Evolutionary conservation across 2,888 invertebrate species (phyloP).

Genomic region (Biston stratarius): DNA sequence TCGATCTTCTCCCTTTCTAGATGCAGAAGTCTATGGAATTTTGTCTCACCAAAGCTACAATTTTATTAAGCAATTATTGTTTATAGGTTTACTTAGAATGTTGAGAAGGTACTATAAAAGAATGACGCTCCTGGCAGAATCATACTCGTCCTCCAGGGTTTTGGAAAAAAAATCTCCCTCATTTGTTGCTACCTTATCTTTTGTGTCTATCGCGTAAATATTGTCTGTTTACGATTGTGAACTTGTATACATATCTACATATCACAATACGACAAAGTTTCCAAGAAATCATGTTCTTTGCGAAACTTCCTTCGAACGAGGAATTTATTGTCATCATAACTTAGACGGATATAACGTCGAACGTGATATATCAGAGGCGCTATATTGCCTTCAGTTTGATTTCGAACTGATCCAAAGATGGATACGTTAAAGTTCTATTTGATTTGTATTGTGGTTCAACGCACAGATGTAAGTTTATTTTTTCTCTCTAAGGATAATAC

Average conservation of each 20-base stretch:
- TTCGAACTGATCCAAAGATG: constrained; percentile 10
- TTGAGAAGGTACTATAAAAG: not conserved
- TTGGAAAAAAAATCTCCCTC: not conserved
- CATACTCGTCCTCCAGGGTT: not conserved
- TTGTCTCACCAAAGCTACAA: too few species aligned
- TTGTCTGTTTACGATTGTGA: not conserved
- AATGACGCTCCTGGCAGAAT: not conserved
- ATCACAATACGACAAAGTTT: not conserved
- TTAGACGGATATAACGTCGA: not conserved
- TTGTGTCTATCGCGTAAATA: not conserved
- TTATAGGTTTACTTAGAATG: too few species aligned
- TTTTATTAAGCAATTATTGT: too few species aligned
- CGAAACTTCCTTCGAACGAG: constrained; percentile 1
- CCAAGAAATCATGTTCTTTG: constrained; percentile 4
- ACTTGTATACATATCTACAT: not conserved
- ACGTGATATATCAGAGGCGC: constrained; percentile 1
- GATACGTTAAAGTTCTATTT: constrained; percentile 6
- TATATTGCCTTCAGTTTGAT: constrained; percentile 13
- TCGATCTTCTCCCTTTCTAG: too few species aligned
- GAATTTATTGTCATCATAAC: constrained; percentile 13
- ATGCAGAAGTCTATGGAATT: too few species aligned
- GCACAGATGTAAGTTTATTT: constrained; percentile 8
- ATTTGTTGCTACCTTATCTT: not conserved
- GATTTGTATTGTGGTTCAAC: constrained; percentile 4
- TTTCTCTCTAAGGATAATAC: too few species aligned